Percentiles rank a stretch among this genome's conserved stretches.
Conservation (phyloP, 2,113 vertebrate species). For the Copsychus sechellarum region DNA sequence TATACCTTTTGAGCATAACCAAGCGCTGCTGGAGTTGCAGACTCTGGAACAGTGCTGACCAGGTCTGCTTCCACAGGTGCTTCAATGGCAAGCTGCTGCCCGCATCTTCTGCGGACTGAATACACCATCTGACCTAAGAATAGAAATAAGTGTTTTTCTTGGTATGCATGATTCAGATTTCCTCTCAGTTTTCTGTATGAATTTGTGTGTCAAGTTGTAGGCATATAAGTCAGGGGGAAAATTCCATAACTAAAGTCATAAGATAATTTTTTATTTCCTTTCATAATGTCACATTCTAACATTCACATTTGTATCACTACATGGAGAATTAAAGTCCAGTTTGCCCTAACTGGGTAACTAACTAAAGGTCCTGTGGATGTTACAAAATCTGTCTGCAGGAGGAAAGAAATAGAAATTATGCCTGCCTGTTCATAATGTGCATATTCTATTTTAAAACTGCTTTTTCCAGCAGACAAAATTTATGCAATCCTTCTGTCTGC, state of each 20-base stretch:
- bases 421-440: not conserved
- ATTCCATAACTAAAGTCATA: not conserved
- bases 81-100: constrained; percentile 92
- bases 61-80: constrained; percentile 92
- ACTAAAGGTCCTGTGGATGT: not conserved
- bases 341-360: not conserved
- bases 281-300: not conserved
- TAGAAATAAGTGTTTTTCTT: not conserved
- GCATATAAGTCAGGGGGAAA: not conserved
- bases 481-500: not conserved
- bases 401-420: not conserved
- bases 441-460: not conserved
- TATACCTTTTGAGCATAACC: constrained; percentile 91
- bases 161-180: not conserved
- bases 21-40: constrained; percentile 94
- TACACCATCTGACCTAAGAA: constrained; percentile 96
- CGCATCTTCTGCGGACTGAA: constrained; percentile 91
- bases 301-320: not conserved
- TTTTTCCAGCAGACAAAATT: not conserved
- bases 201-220: not conserved
- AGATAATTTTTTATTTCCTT: not conserved
- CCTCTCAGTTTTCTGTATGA: not conserved
- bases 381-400: not conserved
- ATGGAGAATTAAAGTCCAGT: not conserved
- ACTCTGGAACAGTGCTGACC: constrained; percentile 98